Conservation (phyloP, 2,888 invertebrate genomes). For the Drosophila cyrtoloma region DNA sequence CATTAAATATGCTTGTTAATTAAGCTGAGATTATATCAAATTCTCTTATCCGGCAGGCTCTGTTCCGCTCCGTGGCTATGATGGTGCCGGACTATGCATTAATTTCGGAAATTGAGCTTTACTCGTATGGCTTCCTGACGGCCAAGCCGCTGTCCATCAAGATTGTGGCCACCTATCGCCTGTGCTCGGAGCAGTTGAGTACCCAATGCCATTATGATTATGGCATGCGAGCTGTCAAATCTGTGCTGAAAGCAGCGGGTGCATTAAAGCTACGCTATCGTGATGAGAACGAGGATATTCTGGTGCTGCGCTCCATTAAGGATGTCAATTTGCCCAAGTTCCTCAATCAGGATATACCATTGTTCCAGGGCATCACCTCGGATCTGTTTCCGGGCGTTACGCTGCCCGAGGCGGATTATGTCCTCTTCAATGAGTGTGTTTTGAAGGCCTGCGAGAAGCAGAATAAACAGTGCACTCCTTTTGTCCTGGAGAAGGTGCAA, state of each 20-base stretch:
- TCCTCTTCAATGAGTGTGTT: constrained; percentile 88
- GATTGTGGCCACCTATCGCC: constrained; percentile 96
- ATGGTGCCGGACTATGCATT: constrained; percentile 98
- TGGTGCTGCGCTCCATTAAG: constrained; percentile 95
- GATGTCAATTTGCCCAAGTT: constrained; percentile 98
- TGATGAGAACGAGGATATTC: constrained; percentile 93
- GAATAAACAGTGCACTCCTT: constrained; percentile 93
- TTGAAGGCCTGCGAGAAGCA: constrained; percentile 88
- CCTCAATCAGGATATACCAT: constrained; percentile 93
- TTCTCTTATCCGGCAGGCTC: constrained; percentile 86
- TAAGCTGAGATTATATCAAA: not conserved
- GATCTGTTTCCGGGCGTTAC: constrained; percentile 96
- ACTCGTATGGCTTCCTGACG: constrained; percentile 95
- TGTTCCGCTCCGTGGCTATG: constrained; percentile 98
- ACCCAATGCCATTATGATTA: constrained; percentile 98
- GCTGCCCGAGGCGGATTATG: constrained; percentile 92
- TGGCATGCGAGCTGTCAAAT: constrained; percentile 98
- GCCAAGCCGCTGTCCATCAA: constrained; percentile 96
- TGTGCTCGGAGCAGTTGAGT: constrained; percentile 97
- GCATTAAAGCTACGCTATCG: constrained; percentile 95
- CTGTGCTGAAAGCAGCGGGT: constrained; percentile 95
- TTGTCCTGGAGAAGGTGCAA: constrained; percentile 95
- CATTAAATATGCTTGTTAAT: not conserved
- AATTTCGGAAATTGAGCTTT: constrained; percentile 97
- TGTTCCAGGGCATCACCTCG: constrained; percentile 97